Conservation (phyloP, 2,113 vertebrate genomes). For the Pan troglodytes region NHGRI_mPanTro3-v2.1_pri NC_086016.1:40732001-40732500, state of each 20-base stretch:
- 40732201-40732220: fast-evolving
- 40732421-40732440: background rate
- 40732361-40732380: background rate
- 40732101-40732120: conserved; percentile 97
- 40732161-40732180: conserved; percentile 97
- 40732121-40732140: conserved; percentile 98
- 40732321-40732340: background rate
- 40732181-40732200: conserved; percentile 98
- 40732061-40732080: conserved; percentile 95
- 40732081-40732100: conserved; percentile 96
- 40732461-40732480: background rate
- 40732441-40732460: background rate
- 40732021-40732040: conserved; percentile 97
- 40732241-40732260: background rate
- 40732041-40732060: conserved; percentile 96
- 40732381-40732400: background rate
- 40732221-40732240: fast-evolving
- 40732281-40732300: background rate
- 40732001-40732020: conserved; percentile 90
- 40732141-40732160: conserved; percentile 98
- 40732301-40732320: background rate
- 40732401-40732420: background rate
- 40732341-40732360: background rate
- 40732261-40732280: background rate
- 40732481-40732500: background rate